Evolutionary conservation across 2,113 vertebrate genomes (phyloP).

Genomic region (Tylochromis polylepis): DNA sequence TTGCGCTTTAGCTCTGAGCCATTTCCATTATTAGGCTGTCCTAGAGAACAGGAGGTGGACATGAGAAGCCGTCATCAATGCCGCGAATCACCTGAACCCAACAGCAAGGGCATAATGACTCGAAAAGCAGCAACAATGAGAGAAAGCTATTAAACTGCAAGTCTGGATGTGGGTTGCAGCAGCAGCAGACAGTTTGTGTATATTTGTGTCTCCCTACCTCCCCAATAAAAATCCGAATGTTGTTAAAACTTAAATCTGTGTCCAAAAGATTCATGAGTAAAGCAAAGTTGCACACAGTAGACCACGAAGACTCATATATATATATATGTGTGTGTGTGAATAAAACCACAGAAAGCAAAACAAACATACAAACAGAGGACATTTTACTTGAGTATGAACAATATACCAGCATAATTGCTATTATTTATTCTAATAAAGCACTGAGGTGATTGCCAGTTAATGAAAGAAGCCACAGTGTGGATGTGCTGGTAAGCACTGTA

Average conservation of each 20-base stretch:
- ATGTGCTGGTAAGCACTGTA: conserved; percentile 33
- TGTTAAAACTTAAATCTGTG: conserved; percentile 24
- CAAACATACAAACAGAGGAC: conserved; percentile 12
- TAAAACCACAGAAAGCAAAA: conserved; percentile 19
- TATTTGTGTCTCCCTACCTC: not conserved
- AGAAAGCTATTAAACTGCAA: conserved; percentile 11
- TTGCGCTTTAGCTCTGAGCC: conserved; percentile 30
- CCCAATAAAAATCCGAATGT: not conserved
- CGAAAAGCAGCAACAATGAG: conserved; percentile 12
- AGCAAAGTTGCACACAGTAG: conserved; percentile 43
- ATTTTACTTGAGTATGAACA: not conserved
- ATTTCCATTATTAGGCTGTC: conserved; percentile 39
- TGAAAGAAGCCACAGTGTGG: conserved; percentile 14
- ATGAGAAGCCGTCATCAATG: conserved; percentile 21
- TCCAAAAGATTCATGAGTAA: conserved; percentile 45
- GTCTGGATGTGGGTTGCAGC: conserved; percentile 51
- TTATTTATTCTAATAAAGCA: conserved; percentile 11
- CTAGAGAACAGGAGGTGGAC: conserved; percentile 32
- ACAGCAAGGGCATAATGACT: conserved; percentile 26
- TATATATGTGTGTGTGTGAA: not conserved
- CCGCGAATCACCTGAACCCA: conserved; percentile 28
- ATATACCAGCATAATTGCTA: not conserved
- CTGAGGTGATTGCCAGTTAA: not conserved
- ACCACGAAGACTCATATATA: conserved; percentile 29
- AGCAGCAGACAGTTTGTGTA: conserved; percentile 24